A percentile compares a stretch with the other conserved stretches of the same genome.
Conservation (phyloP, 2,113 vertebrate genomes). For the Misgurnus anguillicaudatus region DNA sequence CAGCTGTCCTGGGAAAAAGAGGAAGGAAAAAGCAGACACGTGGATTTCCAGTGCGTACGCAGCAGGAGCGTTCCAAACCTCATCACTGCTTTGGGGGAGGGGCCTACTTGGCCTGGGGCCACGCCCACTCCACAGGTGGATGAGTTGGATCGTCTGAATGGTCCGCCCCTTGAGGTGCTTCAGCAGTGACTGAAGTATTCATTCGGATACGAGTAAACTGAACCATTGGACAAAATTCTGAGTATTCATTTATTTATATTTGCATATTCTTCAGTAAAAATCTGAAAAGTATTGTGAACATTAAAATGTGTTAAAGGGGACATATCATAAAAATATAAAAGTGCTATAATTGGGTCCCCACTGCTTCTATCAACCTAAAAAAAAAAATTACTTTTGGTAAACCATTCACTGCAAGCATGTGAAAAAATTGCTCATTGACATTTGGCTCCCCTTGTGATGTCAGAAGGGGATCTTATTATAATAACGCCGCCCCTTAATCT, state of each 20-base stretch:
- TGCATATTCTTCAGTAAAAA: too few relatives aligned
- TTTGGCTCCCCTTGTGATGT: too few relatives aligned
- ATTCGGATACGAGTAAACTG: neutral
- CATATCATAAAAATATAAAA: too few relatives aligned
- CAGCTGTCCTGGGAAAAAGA: constrained; percentile 99
- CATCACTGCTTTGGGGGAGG: constrained; percentile 87
- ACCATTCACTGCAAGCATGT: too few relatives aligned
- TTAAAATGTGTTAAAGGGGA: too few relatives aligned
- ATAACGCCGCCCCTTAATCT: too few relatives aligned
- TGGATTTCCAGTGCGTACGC: constrained; percentile 97
- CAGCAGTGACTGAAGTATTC: neutral
- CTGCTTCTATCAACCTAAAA: too few relatives aligned
- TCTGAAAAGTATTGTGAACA: too few relatives aligned
- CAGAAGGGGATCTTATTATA: too few relatives aligned
- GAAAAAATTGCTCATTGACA: too few relatives aligned
- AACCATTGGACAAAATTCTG: neutral
- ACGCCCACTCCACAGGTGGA: constrained; percentile 92
- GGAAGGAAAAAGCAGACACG: constrained; percentile 95
- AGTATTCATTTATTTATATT: neutral
- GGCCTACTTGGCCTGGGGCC: constrained; percentile 89
- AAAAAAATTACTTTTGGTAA: too few relatives aligned
- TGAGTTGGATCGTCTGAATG: constrained; percentile 78
- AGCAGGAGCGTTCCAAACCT: constrained; percentile 97
- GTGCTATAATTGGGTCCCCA: too few relatives aligned
- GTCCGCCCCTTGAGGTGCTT: constrained; percentile 23